A percentile compares a stretch with the other conserved stretches of the same genome.
Conservation (phyloP, 2,113 vertebrate species). For the Centropus unirufus region DNA sequence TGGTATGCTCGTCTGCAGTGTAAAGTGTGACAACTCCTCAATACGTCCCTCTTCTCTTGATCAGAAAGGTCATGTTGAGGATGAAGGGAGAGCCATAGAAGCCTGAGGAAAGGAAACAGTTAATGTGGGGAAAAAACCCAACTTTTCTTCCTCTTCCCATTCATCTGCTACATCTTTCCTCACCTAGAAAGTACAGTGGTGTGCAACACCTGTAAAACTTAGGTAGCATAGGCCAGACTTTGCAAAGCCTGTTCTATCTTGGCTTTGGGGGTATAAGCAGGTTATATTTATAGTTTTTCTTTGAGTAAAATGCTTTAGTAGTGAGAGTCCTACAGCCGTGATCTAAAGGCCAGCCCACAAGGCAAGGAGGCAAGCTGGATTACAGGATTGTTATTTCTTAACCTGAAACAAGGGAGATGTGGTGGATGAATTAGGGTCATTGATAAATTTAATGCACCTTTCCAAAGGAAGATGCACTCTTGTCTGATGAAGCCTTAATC, state of each 20-base stretch:
- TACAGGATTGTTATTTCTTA: not conserved
- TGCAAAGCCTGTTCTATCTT: not conserved
- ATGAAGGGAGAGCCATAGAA: accelerated
- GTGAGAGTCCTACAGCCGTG: not conserved
- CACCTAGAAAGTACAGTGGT: not conserved
- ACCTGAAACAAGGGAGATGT: not conserved
- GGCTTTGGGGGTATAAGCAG: not conserved
- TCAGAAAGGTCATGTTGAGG: not conserved
- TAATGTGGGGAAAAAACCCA: accelerated
- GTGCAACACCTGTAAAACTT: not conserved
- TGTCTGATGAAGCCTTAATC: not conserved
- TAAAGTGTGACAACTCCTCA: not conserved
- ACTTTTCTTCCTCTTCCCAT: not conserved
- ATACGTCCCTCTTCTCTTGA: not conserved
- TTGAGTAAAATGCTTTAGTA: not conserved
- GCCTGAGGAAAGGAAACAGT: not conserved
- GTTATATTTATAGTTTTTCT: not conserved
- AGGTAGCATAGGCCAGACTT: not conserved
- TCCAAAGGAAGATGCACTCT: not conserved
- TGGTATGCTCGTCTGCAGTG: accelerated
- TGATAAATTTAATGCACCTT: not conserved
- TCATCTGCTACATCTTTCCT: not conserved
- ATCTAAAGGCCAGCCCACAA: not conserved
- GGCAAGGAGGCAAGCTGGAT: not conserved
- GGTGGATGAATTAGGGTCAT: not conserved